These are phyloP conservation scores for Spondyliosoma cantharus DNA, from an alignment of 2,797 vertebrate species.

Conservation along the genomic window DNA sequence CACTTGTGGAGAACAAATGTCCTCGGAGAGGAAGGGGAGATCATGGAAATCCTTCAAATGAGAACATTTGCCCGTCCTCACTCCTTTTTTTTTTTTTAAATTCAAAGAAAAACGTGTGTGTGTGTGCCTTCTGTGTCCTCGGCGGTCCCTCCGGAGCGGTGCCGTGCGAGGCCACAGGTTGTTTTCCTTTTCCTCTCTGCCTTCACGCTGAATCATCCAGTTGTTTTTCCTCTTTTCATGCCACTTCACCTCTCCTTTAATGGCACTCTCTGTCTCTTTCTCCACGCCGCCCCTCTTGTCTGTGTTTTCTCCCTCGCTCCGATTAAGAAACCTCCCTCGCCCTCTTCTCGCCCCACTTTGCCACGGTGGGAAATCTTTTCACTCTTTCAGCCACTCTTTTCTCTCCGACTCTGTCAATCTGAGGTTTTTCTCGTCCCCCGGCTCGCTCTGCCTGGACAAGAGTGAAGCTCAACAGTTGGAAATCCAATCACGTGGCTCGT, in stretches of 20 bases:
- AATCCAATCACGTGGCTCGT: slow-evolving; percentile 48
- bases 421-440: slow-evolving; percentile 43
- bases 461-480: slow-evolving; percentile 24
- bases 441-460: slow-evolving; percentile 14
- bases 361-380: slow-evolving; percentile 72
- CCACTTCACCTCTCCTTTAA: slow-evolving; percentile 71
- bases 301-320: slow-evolving; percentile 67
- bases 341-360: slow-evolving; percentile 51
- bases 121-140: slow-evolving; percentile 48
- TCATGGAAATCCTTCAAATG: slow-evolving; percentile 57
- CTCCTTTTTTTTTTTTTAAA: slow-evolving; percentile 21
- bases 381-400: slow-evolving; percentile 38
- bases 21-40: slow-evolving; percentile 48
- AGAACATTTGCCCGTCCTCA: slow-evolving; percentile 49
- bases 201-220: slow-evolving; percentile 77
- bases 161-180: slow-evolving; percentile 76
- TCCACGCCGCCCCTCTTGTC: slow-evolving; percentile 64
- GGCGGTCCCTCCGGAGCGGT: slow-evolving; percentile 58
- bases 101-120: slow-evolving; percentile 10
- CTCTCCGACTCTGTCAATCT: slow-evolving; percentile 53
- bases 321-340: slow-evolving; percentile 65
- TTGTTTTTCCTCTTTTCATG: slow-evolving; percentile 75
- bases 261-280: slow-evolving; percentile 70
- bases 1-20: slow-evolving; percentile 34
- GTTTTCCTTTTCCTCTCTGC: slow-evolving; percentile 70